Base-by-base conservation (phyloP, 2,888 invertebrate species). In the Lutraria lutraria region DNA sequence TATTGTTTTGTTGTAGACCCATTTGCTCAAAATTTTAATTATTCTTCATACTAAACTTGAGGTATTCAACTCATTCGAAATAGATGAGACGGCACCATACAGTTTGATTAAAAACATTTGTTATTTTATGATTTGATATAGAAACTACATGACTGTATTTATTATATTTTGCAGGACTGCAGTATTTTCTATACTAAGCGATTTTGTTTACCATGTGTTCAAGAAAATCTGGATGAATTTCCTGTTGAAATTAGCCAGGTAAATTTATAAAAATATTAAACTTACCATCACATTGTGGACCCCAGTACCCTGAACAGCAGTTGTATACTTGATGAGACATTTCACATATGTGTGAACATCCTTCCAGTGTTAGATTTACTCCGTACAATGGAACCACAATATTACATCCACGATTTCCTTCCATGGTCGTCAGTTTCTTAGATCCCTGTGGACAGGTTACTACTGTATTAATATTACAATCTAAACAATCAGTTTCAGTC, bases 111-210 rank as follows among this genome's bases (percentile, higher is more conserved):
- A n/a, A n/a, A n/a, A n/a, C n/a, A n/a, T n/a, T n/a, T n/a, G n/a
- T n/a, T n/a, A n/a, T n/a, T n/a, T n/a, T n/a, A n/a, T n/a, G n/a
- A n/a, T n/a, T n/a, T n/a, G n/a, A n/a, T n/a, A n/a, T n/a, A n/a
- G n/a, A n/a, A n/a, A n/a, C n/a, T 43, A 43, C 8, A 43, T 43
- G 43, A 43, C 8, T 43, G 8, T 43, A 43, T 4, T 43, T 25
- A 68, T 68, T 29, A 21, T 79, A 31, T 56, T 52, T 91, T 93
- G 83, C 97, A 97, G 94, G 97, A 97, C 84, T 99, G 99, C 96
- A 98, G 98, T 96, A 96, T 98, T 90, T 99, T 98, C 97, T 99
- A 98, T 96, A 97, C 97, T 21, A 98, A 98, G 95, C 97, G 98
- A 87, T 98, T 97, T 96, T 99, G 99, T 96, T 96, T 98, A 89